Evolutionary conservation across 2,888 invertebrate genomes (phyloP).

Genomic region (Caenorhabditis sp.): DNA sequence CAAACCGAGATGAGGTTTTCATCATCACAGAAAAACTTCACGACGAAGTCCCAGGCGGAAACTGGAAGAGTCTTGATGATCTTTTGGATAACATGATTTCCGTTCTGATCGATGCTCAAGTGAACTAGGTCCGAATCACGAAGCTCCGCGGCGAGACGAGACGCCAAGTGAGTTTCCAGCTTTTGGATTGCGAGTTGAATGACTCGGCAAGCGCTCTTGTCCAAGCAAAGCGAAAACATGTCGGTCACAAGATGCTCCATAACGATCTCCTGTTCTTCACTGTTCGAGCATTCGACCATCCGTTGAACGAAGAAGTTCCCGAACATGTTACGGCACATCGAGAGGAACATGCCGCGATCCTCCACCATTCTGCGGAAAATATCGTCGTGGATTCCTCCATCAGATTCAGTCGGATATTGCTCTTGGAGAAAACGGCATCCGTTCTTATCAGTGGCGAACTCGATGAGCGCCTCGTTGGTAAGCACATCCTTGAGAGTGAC

Average conservation of each 20-base stretch:
- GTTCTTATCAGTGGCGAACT: slow-evolving; percentile 69
- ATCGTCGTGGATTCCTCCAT: slow-evolving; percentile 54
- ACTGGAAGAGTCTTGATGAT: slow-evolving; percentile 71
- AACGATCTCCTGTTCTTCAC: slow-evolving; percentile 64
- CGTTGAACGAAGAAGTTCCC: slow-evolving; percentile 77
- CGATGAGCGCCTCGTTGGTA: slow-evolving; percentile 50
- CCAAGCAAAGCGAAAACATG: slow-evolving; percentile 73
- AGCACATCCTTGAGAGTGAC: slow-evolving; percentile 62
- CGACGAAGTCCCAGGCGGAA: slow-evolving; percentile 65
- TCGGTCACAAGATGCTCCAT: slow-evolving; percentile 58
- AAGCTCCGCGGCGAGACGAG: slow-evolving; percentile 49
- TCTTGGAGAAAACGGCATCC: slow-evolving; percentile 70
- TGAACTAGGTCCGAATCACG: slow-evolving; percentile 67
- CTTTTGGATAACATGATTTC: slow-evolving; percentile 80
- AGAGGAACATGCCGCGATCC: slow-evolving; percentile 46
- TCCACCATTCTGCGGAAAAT: slow-evolving; percentile 65
- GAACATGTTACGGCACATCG: slow-evolving; percentile 75
- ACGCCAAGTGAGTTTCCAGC: slow-evolving; percentile 52
- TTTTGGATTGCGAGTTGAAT: slow-evolving; percentile 78
- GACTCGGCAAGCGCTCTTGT: slow-evolving; percentile 81
- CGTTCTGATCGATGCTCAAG: slow-evolving; percentile 78
- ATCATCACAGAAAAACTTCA: slow-evolving; percentile 65
- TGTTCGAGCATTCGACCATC: slow-evolving; percentile 68
- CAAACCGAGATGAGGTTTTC: slow-evolving; percentile 68
- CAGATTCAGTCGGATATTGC: slow-evolving; percentile 47